Evolutionary conservation across 2,888 invertebrate genomes (phyloP), one percentile per base, ranked within the genome.

Genomic region (Meandrusa payeni): DNA sequence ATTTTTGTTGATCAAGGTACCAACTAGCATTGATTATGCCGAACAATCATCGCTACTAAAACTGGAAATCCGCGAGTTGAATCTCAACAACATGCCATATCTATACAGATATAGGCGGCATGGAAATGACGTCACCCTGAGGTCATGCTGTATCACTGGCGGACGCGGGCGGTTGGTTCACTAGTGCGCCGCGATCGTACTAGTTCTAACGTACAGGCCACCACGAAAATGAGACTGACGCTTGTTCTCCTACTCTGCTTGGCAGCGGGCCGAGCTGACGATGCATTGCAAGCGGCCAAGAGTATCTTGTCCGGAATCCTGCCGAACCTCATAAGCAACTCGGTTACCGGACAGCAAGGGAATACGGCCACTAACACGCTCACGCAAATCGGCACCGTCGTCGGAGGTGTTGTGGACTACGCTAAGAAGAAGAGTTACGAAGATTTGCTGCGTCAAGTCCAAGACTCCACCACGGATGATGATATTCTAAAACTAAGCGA

Each of bases 401-500:
- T 87, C 3, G 82, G 87, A 1, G 87, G 87, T 29, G 87, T 86
- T 1, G 83, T 86, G 0, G 85, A 87, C 61, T 87, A 85, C 53
- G 78, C 83, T 2, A 81, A 83, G 59, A 87, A 82, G 65, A 87
- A 83, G 60, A 81, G 83, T 55, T 87, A 86, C 50, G 86, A 85
- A 3, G 85, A 86, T 32, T 42, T 87, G 38, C 61, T 87, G 22
- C 75, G 72, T 5, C 82, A 81, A 54, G 76, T 78, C 4, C 85
- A 85, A 50, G 88, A 89, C 40, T 61, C 87, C 0, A 91, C 92
- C 32, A 90, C 90, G 0, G 92, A 94, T 50, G 91, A 90, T 46
- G 92, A 94, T 61, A 75, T 94, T 32, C 87, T 91, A 43, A 89
- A 91, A 33, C 80, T 95, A 50, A 91, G 93, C 10, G 95, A 95